phyloP scores from a whole-genome alignment of 2,113 vertebrate genomes.

The Columba janthina region DNA sequence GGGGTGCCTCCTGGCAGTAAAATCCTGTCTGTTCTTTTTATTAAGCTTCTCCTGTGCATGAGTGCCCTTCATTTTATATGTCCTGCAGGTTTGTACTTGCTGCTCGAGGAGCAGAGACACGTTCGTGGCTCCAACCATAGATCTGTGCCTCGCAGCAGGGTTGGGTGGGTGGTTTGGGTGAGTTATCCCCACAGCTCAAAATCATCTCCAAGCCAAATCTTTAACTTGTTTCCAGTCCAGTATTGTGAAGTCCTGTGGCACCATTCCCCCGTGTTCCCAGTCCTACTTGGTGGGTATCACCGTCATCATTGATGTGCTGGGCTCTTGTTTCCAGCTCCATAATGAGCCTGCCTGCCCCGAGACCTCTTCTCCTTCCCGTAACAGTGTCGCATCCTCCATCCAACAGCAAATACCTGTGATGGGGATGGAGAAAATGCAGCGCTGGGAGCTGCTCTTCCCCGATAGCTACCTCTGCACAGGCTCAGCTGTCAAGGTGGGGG shows the following conservation, averaged over 20 bases:
- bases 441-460: not conserved
- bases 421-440: not conserved
- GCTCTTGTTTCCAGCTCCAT: not conserved
- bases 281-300: not conserved
- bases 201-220: not conserved
- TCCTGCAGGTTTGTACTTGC: not conserved
- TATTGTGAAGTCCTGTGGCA: not conserved
- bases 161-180: not conserved
- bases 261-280: not conserved
- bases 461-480: not conserved
- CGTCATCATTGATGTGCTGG: not conserved
- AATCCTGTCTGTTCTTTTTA: not conserved
- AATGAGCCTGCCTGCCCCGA: not conserved
- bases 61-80: not conserved
- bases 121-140: rapidly evolving
- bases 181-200: not conserved
- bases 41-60: not conserved
- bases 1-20: not conserved
- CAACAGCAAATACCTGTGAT: not conserved
- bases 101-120: not conserved
- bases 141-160: not conserved
- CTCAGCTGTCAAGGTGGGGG: not conserved
- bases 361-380: not conserved
- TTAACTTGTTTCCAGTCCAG: not conserved
- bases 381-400: rapidly evolving